phyloP scores from a whole-genome alignment of 2,113 vertebrate genomes.

The Loxodonta africana region DNA sequence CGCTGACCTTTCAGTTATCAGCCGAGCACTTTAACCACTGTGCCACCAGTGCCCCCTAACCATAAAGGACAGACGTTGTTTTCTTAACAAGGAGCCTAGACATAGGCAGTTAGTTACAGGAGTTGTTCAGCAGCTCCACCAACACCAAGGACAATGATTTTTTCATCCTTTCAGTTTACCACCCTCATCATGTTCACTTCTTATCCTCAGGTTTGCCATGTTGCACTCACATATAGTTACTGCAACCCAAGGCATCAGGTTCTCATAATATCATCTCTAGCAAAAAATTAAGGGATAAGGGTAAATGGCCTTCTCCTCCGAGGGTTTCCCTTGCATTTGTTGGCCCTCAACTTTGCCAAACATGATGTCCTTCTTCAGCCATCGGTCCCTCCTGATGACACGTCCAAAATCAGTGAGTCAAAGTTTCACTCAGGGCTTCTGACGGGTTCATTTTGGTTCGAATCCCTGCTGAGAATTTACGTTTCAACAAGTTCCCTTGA shows the following conservation, averaged over 20 bases:
- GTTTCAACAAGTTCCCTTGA: no score
- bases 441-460: no score
- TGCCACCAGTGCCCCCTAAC: no score
- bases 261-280: neutral
- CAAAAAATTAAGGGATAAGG: neutral
- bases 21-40: no score
- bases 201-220: neutral
- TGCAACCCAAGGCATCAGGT: neutral
- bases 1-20: no score
- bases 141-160: neutral
- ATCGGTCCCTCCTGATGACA: no score
- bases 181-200: neutral
- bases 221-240: neutral
- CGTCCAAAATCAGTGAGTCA: no score
- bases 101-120: neutral
- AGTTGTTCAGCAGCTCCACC: neutral
- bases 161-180: neutral
- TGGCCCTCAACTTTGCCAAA: no score
- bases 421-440: no score
- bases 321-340: neutral
- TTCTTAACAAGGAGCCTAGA: neutral
- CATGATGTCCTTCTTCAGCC: no score
- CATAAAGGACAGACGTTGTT: neutral
- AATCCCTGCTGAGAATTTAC: no score
- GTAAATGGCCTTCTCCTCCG: neutral